phyloP scores from a whole-genome alignment of 2,888 invertebrate species.

The Subacronicta megacephala region DNA sequence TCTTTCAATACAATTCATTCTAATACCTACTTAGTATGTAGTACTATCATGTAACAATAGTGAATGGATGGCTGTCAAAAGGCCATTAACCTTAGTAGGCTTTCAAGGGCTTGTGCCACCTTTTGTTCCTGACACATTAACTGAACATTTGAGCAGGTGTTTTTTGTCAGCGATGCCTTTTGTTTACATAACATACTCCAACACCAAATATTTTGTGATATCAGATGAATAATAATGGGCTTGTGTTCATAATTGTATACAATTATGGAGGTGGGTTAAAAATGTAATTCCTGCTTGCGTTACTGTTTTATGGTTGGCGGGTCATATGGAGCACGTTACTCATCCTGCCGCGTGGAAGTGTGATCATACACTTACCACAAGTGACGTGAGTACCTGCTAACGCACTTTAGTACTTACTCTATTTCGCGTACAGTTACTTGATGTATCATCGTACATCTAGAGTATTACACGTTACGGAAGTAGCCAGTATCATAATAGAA shows the following conservation, averaged over 20 bases:
- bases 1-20: background rate
- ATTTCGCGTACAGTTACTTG: constrained; percentile 63
- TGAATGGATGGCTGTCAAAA: constrained; percentile 37
- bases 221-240: constrained; percentile 44
- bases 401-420: constrained; percentile 46
- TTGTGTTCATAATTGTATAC: constrained; percentile 34
- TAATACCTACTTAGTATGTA: constrained; percentile 1
- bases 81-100: constrained; percentile 58
- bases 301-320: constrained; percentile 65
- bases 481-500: constrained; percentile 4
- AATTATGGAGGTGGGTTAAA: constrained; percentile 36
- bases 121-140: constrained; percentile 40
- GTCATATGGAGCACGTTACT: constrained; percentile 66
- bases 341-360: constrained; percentile 57
- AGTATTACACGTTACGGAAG: constrained; percentile 13
- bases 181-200: constrained; percentile 38
- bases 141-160: constrained; percentile 65
- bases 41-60: constrained; percentile 29
- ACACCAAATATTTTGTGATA: constrained; percentile 37
- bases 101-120: constrained; percentile 55
- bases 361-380: constrained; percentile 37
- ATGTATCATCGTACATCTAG: constrained; percentile 51
- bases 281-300: constrained; percentile 60
- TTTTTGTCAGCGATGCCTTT: constrained; percentile 33
- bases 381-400: constrained; percentile 42